phyloP scores from a whole-genome alignment of 1,140 invertebrate species.

The Nilaparvata lugens region DNA sequence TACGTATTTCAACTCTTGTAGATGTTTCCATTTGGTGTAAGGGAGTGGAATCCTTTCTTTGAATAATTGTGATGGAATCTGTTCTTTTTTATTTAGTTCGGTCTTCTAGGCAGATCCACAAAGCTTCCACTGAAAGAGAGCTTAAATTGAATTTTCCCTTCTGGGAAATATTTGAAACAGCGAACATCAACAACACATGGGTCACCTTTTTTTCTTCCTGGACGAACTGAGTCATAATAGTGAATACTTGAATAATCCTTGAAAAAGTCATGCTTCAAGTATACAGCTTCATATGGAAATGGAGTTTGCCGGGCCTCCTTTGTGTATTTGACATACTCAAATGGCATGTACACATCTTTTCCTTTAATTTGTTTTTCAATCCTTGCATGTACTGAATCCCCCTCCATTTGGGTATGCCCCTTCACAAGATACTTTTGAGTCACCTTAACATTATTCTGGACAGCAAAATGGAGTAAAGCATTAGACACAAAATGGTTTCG shows the following conservation, averaged over 20 bases:
- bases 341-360: conserved; percentile 24
- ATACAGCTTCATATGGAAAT: not conserved
- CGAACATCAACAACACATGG: conserved; percentile 12
- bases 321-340: conserved; percentile 19
- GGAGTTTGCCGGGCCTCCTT: conserved; percentile 18
- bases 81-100: not conserved
- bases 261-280: conserved; percentile 4
- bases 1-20: not conserved
- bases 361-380: conserved; percentile 27
- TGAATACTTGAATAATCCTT: not conserved
- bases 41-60: too few relatives aligned
- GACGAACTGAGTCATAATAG: conserved; percentile 14
- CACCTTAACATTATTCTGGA: conserved; percentile 19
- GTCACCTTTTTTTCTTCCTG: conserved; percentile 11
- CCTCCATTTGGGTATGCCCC: conserved; percentile 36
- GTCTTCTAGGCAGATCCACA: not conserved
- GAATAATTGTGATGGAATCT: not conserved
- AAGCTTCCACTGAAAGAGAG: not conserved
- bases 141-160: not conserved
- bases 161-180: not conserved
- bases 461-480: not conserved
- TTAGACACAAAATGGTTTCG: too few relatives aligned
- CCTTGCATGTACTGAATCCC: conserved; percentile 23
- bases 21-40: not conserved
- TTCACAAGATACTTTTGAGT: conserved; percentile 33